These are phyloP conservation scores for Meteorus cinctellus DNA, from an alignment of 2,888 invertebrate species.

Conservation along the genomic window DNA sequence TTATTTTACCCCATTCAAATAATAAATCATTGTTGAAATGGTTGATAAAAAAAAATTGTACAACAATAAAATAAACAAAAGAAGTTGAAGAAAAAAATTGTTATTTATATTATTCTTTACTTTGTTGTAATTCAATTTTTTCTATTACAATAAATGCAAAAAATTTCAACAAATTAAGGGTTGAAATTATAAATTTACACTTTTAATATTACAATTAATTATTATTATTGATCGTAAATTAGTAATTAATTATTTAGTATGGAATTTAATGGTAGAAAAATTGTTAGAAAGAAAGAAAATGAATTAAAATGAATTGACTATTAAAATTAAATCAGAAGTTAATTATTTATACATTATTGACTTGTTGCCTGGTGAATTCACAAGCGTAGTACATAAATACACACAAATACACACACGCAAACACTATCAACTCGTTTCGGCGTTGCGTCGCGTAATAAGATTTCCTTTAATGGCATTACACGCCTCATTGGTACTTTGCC, in stretches of 20 bases:
- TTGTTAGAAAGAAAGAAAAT: too few relatives aligned
- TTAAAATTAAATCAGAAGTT: not conserved
- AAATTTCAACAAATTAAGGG: too few relatives aligned
- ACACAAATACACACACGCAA: not conserved
- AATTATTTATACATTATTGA: not conserved
- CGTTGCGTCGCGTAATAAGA: conserved; percentile 66
- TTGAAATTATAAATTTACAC: too few relatives aligned
- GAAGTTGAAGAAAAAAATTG: too few relatives aligned
- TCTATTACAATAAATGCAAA: too few relatives aligned
- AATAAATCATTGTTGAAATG: not conserved
- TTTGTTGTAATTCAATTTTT: too few relatives aligned
- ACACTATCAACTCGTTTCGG: conserved; percentile 17
- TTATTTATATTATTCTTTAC: too few relatives aligned
- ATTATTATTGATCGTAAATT: too few relatives aligned
- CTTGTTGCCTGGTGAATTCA: not conserved
- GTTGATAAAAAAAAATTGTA: not conserved
- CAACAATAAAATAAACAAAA: too few relatives aligned
- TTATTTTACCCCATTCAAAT: not conserved
- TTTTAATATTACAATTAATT: too few relatives aligned
- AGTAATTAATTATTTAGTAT: too few relatives aligned
- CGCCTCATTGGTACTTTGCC: conserved; percentile 73
- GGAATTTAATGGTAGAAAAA: too few relatives aligned
- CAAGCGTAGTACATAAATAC: not conserved
- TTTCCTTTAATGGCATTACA: conserved; percentile 73
- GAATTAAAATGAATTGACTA: not conserved